A percentile compares a stretch with the other conserved stretches of the same genome.
phyloP scores from a whole-genome alignment of 2,888 invertebrate genomes.

The Dioctria rufipes region DNA sequence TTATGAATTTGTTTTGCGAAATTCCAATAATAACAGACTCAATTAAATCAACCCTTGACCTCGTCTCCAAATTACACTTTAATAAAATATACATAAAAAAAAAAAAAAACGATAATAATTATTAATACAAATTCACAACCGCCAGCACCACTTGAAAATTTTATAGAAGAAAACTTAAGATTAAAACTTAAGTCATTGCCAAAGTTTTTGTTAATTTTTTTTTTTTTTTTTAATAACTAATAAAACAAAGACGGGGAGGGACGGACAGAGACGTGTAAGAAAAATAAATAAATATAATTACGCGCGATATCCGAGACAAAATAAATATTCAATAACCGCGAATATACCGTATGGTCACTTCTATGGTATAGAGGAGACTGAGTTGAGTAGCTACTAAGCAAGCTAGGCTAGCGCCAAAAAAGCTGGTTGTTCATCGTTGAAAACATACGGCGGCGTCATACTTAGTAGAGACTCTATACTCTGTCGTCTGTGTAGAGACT shows the following conservation, averaged over 20 bases:
- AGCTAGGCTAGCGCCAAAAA: slow-evolving; percentile 27
- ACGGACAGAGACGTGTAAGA: background rate
- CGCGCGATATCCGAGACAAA: slow-evolving; percentile 29
- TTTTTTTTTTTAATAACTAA: background rate
- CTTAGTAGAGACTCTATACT: slow-evolving; percentile 9
- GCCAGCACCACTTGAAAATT: slow-evolving; percentile 5
- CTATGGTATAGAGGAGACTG: slow-evolving; percentile 52
- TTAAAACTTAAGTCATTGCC: slow-evolving; percentile 33
- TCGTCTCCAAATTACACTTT: background rate
- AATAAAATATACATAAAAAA: background rate
- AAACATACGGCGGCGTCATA: slow-evolving; percentile 7
- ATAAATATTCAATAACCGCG: slow-evolving; percentile 19
- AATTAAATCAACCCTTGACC: slow-evolving; percentile 9
- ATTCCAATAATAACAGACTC: background rate
- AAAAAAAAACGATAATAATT: no score
- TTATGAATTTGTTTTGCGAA: background rate
- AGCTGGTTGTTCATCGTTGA: background rate
- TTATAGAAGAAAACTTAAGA: slow-evolving; percentile 5
- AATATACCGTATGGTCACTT: slow-evolving; percentile 42
- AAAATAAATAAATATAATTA: background rate
- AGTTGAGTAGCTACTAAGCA: background rate
- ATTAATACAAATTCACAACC: slow-evolving; percentile 1
- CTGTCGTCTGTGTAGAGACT: background rate
- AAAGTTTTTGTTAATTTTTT: background rate
- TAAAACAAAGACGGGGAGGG: no score